Evolutionary conservation across 2,888 invertebrate species (phyloP), one percentile per base, ranked within the genome.

Genomic region (Ptycholaimellus sp.): DNA sequence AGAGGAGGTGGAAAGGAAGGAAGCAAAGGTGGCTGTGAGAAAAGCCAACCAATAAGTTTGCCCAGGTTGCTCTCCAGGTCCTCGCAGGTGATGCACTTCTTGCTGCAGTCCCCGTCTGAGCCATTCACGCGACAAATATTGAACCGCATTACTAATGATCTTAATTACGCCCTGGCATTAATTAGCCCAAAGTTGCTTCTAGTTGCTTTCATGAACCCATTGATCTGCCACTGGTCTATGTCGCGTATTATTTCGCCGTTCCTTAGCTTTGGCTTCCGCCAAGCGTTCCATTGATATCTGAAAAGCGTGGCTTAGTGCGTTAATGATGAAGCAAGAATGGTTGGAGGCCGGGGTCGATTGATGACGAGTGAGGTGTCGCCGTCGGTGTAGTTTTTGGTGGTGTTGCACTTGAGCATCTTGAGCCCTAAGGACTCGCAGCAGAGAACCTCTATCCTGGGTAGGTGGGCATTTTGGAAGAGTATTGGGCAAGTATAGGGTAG

Each of bases 391-490:
- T 35, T 35, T n/a, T 35, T 20, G 3, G 35, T 35, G 4, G n/a
- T 14, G 20, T 29, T 28, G 19, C 35, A 35, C 4, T 19, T 3
- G 16, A 20, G 6, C 28, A 35, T 29, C 7, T 18, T 35, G 13
- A 35, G 29, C 17, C 35, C 35, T 9, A 9, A n/a, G 17, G 19
- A 19, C 35, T 35, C 29, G 35, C 35, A 35, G 29, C 35, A 39
- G 23, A 58, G 43, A 30, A 34, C 21, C 5, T 34, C 33, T 4
- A 34, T 17, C 19, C 33, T 34, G 25, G 16, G n/a, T n/a, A n/a
- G n/a, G n/a, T n/a, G n/a, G n/a, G n/a, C n/a, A n/a, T n/a, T n/a
- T n/a, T n/a, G n/a, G n/a, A n/a, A n/a, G n/a, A n/a, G n/a, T n/a
- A n/a, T n/a, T n/a, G n/a, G n/a, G n/a, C n/a, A n/a, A n/a, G n/a